Conservation (phyloP, 2,797 vertebrate species). For the Moxostoma hubbsi region DNA sequence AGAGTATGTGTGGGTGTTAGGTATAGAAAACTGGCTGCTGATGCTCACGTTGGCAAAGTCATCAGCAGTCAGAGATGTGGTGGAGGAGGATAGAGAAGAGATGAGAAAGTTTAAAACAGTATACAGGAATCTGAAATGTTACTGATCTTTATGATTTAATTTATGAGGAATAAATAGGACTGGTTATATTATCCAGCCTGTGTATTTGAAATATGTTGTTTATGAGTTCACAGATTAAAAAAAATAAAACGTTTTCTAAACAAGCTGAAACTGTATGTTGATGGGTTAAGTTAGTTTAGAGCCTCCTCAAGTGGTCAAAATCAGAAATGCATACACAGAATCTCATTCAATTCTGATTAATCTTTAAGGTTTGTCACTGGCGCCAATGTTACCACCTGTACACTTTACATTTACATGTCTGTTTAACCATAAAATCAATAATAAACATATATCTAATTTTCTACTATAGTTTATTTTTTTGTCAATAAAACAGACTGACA, state of each 20-base stretch:
- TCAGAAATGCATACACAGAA: slow-evolving; percentile 1
- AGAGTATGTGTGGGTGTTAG: too few species aligned
- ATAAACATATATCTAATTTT: background rate
- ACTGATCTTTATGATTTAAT: slow-evolving; percentile 63
- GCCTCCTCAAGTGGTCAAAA: slow-evolving; percentile 46
- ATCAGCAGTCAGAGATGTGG: too few species aligned
- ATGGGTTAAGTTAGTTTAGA: slow-evolving; percentile 11
- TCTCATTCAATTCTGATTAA: background rate
- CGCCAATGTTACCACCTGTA: background rate
- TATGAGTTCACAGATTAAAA: too few species aligned
- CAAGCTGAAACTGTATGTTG: background rate
- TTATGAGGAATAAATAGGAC: background rate
- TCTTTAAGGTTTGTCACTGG: background rate
- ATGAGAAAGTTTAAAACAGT: too few species aligned
- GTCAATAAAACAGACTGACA: too few species aligned
- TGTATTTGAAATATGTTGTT: background rate
- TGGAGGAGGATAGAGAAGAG: too few species aligned
- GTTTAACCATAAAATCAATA: background rate
- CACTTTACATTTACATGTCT: background rate
- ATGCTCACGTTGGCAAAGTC: too few species aligned
- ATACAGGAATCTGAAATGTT: slow-evolving; percentile 54
- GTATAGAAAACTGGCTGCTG: too few species aligned
- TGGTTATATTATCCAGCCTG: background rate
- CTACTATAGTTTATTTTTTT: too few species aligned
- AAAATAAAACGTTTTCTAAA: background rate